Base-by-base conservation (phyloP, 2,888 invertebrate genomes). In the Deilephila elpenor region DNA sequence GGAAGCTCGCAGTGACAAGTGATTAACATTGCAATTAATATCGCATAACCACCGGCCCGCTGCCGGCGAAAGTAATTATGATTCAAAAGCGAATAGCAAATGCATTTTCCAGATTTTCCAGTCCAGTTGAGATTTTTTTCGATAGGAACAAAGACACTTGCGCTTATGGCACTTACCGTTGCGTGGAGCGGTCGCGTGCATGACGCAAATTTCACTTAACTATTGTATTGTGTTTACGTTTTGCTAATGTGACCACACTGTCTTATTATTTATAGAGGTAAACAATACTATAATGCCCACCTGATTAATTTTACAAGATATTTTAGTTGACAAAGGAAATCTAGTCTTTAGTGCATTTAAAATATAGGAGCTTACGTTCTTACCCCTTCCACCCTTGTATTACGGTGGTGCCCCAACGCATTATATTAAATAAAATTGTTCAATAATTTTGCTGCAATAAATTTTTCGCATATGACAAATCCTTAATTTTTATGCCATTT, bases 41-140 rank as follows among this genome's bases (percentile, higher is more conserved):
- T 84, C 84, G 83, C 86, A 88, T 88, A 86, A 87, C 81, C 84
- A 76, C 25, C 37, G 44, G 8, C 51, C 83, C 84, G 82, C 83
- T 82, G 82, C 84, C 81, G 86, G 92, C 87, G 93, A 93, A 93
- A 93, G 91, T 90, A 90, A 88, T 88, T 86, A 84, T 85, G 86
- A 89, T 88, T 90, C 85, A 88, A 86, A 89, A 88, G 88, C 83
- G 84, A 88, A 88, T 89, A 88, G 85, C 81, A 86, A 84, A 87
- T 88, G 84, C 82, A 79, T 87, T 91, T 91, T 90, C 86, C 87
- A 90, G 88, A 89, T 89, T 91, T 91, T 91, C 90, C 88, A 91
- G 86, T 90, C 83, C 82, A 86, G 84, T 88, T 83, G 80, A 78
- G 81, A 78, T 86, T 88, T 88, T n/a, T 88, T 89, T 88, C 84